These are phyloP conservation scores for Drosophila kikkawai DNA, from an alignment of 1,140 invertebrate genomes.

Conservation along the genomic window DNA sequence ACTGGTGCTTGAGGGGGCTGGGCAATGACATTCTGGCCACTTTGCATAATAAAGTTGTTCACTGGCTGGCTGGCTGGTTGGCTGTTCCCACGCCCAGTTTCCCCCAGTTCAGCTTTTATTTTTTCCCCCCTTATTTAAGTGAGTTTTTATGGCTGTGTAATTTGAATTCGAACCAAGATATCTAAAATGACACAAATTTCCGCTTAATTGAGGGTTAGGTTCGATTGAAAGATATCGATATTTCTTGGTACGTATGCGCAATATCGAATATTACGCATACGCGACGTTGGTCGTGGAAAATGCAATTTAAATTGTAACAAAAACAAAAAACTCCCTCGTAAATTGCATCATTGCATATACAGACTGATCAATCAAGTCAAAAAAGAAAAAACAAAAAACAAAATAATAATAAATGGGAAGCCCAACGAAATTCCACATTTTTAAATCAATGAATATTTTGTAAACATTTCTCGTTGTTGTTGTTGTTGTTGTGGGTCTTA, in stretches of 20 bases:
- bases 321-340: constrained; percentile 29
- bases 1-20: not conserved
- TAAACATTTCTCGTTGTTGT: constrained; percentile 59
- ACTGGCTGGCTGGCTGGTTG: constrained; percentile 19
- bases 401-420: constrained; percentile 29
- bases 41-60: constrained; percentile 78
- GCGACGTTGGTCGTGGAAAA: constrained; percentile 27
- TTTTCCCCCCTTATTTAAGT: constrained; percentile 25
- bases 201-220: constrained; percentile 43
- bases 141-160: constrained; percentile 56
- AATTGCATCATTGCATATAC: constrained; percentile 30
- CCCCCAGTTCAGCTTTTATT: not conserved
- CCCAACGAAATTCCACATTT: constrained; percentile 51
- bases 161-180: constrained; percentile 19
- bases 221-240: constrained; percentile 13
- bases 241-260: constrained; percentile 29
- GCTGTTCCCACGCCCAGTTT: constrained; percentile 64
- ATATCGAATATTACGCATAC: constrained; percentile 57
- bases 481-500: not conserved
- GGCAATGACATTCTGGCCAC: constrained; percentile 44
- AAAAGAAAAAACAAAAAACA: constrained; percentile 17
- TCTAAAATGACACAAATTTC: constrained; percentile 39
- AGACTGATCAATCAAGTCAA: constrained; percentile 56
- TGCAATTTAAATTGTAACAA: constrained; percentile 25
- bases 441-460: constrained; percentile 77